Evolutionary conservation across 2,888 invertebrate species (phyloP), one percentile per base, ranked within the genome.

Genomic region (Meta bourneti): DNA sequence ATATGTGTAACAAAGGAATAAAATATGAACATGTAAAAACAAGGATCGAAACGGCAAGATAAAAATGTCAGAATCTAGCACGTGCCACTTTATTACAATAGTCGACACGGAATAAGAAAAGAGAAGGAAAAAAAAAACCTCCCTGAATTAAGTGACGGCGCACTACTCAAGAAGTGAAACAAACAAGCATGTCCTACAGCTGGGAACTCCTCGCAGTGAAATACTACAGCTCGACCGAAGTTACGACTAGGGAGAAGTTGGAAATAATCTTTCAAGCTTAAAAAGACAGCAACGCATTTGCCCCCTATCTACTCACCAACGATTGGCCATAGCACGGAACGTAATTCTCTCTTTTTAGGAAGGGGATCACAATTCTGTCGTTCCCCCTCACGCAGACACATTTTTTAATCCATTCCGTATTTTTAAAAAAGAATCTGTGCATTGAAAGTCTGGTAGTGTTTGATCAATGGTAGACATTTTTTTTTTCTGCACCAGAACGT

Each of bases 21-120:
- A 61, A 61, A 34, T 34, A 34, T 34, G 34, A 2, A 69, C 16
- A 69, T 4, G 13, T 20, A 74, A 77, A 77, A 16, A 51, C 7
- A 49, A 8, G 48, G 16, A 7, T 61, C 61, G 11, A 9, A 16
- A 11, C 61, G 61, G 61, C 61, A 16, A 61, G 78, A 86, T 86
- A 86, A 86, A 86, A 69, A 86, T 51, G 85, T 71, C 85, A 86
- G 8, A 78, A 70, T 51, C 13, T n/a, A 70, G 88, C 88, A 88
- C 88, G 88, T 81, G 88, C 88, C 88, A 80, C 72, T 88, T 75
- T 75, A 20, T 87, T 75, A 88, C 74, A 61, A 16, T 8, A 9
- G 49, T 49, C 20, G 51, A 19, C 48, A 77, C 69, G 49, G 51
- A 69, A 11, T 16, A 16, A 61, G 61, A 11, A 61, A 61, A 16